Conservation (phyloP, 1,140 invertebrate species). For the Choristoneura fumiferana region DNA sequence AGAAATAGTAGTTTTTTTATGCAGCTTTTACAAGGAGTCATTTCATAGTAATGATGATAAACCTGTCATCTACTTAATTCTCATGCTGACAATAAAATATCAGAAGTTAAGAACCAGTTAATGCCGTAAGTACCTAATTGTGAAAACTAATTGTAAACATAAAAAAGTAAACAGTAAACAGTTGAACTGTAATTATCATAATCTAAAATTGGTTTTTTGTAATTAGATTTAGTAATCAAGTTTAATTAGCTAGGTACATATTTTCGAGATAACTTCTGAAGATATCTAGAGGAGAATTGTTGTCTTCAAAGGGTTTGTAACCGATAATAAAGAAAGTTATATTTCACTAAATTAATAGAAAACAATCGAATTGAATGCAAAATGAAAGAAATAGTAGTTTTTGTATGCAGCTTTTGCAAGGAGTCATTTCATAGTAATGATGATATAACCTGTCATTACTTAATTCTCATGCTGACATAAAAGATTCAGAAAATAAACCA, state of each 20-base stretch:
- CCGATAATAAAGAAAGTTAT: no score
- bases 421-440: conserved; percentile 5
- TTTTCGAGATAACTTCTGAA: no score
- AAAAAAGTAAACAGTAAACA: no score
- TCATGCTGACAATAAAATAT: conserved; percentile 6
- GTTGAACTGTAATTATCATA: no score
- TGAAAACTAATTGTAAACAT: not conserved
- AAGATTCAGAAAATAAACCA: not conserved
- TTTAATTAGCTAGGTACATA: no score
- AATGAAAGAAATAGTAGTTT: conserved; percentile 11
- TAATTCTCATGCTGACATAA: not conserved
- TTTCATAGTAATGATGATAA: conserved; percentile 4
- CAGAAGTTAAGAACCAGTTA: not conserved
- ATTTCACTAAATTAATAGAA: not conserved
- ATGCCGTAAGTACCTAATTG: not conserved
- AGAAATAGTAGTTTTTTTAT: conserved; percentile 6
- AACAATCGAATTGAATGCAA: no score
- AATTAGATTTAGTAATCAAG: no score
- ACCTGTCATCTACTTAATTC: conserved; percentile 4
- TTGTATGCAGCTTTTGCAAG: conserved; percentile 18
- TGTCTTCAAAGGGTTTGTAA: no score
- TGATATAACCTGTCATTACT: conserved; percentile 10
- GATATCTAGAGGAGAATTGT: no score
- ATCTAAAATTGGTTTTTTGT: no score
- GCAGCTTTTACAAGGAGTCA: conserved; percentile 15